Conservation (phyloP, 2,888 invertebrate genomes). For the Brachyptera putata region DNA sequence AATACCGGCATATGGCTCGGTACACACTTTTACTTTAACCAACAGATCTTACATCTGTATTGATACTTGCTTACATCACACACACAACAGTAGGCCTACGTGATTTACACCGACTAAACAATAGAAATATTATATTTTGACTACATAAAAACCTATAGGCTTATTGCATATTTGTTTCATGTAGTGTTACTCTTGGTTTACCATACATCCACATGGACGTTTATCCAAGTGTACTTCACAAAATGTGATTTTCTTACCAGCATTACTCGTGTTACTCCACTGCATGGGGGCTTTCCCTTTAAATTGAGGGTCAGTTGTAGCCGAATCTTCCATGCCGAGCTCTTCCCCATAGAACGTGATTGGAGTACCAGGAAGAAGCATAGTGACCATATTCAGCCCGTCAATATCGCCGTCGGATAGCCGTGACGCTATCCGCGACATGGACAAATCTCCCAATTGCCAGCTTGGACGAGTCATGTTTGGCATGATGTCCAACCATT, state of each 20-base stretch:
- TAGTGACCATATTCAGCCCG: conserved; percentile 58
- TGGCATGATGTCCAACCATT: conserved; percentile 27
- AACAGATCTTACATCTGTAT: no score
- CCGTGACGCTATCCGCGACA: conserved; percentile 33
- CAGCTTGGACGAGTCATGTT: conserved; percentile 52
- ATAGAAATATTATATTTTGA: no score
- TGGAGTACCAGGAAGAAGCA: conserved; percentile 77
- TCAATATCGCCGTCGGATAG: conserved; percentile 50
- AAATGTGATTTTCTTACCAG: conserved; percentile 1
- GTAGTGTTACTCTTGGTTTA: no score
- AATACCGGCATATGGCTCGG: no score
- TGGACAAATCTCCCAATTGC: conserved; percentile 38
- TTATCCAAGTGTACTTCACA: no score
- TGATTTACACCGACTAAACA: no score
- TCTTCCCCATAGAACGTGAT: conserved; percentile 56
- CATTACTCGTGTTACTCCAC: conserved; percentile 36
- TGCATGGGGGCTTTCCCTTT: conserved; percentile 39
- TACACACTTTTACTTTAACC: no score
- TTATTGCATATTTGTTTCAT: no score
- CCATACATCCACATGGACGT: no score
- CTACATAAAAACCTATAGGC: no score
- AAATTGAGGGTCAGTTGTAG: background rate
- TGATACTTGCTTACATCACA: no score
- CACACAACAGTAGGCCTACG: no score
- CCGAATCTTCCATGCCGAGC: conserved; percentile 45